phyloP scores from a whole-genome alignment of 1,140 invertebrate species.

The Teleogryllus occipitalis region DNA sequence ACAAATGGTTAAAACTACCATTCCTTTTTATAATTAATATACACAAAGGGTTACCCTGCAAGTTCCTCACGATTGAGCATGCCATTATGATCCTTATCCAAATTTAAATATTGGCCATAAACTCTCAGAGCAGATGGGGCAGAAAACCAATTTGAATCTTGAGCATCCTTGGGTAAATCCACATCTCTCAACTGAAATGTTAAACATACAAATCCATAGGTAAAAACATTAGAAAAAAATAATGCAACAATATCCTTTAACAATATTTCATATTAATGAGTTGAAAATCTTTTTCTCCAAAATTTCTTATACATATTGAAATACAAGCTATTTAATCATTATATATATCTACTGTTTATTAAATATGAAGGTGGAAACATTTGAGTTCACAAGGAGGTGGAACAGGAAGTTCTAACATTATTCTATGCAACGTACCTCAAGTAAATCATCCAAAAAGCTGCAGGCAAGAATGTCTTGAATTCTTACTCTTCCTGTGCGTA shows the following conservation, averaged over 20 bases:
- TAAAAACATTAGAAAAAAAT: not conserved
- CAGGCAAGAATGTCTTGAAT: constrained; percentile 88
- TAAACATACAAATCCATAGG: not conserved
- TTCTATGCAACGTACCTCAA: constrained; percentile 53
- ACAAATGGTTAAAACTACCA: too few species aligned
- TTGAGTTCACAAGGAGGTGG: not conserved
- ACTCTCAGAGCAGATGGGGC: constrained; percentile 80
- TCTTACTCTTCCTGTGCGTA: constrained; percentile 76
- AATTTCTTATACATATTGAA: not conserved
- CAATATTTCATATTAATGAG: not conserved
- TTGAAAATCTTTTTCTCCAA: not conserved
- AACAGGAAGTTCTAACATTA: not conserved
- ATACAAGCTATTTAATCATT: not conserved
- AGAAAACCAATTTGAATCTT: constrained; percentile 92
- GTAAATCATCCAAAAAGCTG: constrained; percentile 83
- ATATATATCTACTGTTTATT: not conserved
- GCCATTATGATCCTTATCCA: constrained; percentile 92
- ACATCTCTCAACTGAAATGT: constrained; percentile 65
- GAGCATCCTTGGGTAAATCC: constrained; percentile 68
- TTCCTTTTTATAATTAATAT: too few species aligned
- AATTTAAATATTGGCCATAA: constrained; percentile 87
- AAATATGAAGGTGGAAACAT: too few species aligned
- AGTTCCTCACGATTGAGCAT: constrained; percentile 87
- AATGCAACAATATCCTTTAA: not conserved
- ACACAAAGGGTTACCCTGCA: constrained; percentile 61